Percentiles rank a stretch among this genome's conserved stretches.
Conservation (phyloP, 1,140 invertebrate genomes). For the Cheumatopsyche charites region DNA sequence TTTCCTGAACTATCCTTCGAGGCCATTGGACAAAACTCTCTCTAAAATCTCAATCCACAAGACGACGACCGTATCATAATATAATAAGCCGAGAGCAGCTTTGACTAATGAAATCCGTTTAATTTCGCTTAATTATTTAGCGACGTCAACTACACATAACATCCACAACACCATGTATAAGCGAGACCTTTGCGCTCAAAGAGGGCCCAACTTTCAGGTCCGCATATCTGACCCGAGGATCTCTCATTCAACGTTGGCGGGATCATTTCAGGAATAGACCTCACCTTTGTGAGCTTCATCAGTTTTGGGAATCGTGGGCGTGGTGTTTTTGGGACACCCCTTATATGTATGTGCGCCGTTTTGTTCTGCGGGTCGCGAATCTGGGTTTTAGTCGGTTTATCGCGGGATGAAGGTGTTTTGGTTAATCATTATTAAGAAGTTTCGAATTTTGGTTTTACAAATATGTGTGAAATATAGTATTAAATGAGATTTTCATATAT, state of each 20-base stretch:
- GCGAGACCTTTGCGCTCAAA: conserved; percentile 9
- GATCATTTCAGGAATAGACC: conserved; percentile 1
- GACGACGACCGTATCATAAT: too few relatives aligned
- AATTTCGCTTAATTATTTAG: conserved; percentile 21
- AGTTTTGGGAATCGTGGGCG: not conserved
- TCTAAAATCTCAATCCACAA: too few relatives aligned
- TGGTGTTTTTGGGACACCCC: not conserved
- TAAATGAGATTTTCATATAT: too few relatives aligned
- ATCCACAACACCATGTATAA: too few relatives aligned
- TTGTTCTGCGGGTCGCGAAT: not conserved
- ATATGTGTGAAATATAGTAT: too few relatives aligned
- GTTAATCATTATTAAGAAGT: too few relatives aligned
- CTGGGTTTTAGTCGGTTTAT: too few relatives aligned
- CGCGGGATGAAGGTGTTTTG: too few relatives aligned
- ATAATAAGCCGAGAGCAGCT: not conserved
- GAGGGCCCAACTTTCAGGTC: conserved; percentile 7
- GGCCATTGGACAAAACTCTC: too few relatives aligned
- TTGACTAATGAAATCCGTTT: conserved; percentile 19
- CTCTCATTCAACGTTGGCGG: not conserved
- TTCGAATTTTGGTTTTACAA: too few relatives aligned
- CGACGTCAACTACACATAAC: not conserved
- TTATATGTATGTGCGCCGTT: not conserved
- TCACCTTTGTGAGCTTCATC: conserved; percentile 11
- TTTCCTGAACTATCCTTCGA: too few relatives aligned
- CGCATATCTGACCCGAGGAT: conserved; percentile 4